Evolutionary conservation across 2,797 vertebrate genomes (phyloP), one percentile per base, ranked within the genome.

Genomic region (Lagorchestes hirsutus): DNA sequence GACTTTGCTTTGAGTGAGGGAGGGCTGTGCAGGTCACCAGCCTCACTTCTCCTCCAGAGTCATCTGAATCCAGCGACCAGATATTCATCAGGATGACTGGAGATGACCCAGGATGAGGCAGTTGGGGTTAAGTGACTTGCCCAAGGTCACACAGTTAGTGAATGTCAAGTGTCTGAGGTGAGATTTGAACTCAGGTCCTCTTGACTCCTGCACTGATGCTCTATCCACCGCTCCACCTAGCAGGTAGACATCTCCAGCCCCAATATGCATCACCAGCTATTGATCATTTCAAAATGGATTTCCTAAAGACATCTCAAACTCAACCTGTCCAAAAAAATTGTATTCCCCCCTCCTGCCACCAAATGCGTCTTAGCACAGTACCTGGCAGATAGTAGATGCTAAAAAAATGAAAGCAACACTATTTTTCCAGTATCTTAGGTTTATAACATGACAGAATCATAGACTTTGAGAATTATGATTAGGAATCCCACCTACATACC

Each of bases 321-420:
- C 91, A 91, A 95, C 46, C 67, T 90, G 34, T 62, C 62, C 91
- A 90, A 93, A 93, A 90, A 90, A 95, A 90, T 74, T 40, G 62
- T 34, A 55, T 95, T 82, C 91, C 50, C 46, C 13, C n/a, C 34
- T 93, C 82, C 92, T 4, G 56, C 31, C 52, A 28, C 58, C 56
- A 29, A 58, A 11, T 29, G 28, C 28, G 3, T 22, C 57, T 58
- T 58, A 67, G 31, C 4, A 67, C 13, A 67, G 31, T 31, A 59
- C 18, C 40, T 82, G 18, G 18, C 22, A 82, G 22, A 50, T 12
- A 82, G 22, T 27, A 46, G 40, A 24, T 50, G 10, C 40, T 87
- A 12, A 46, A 87, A 1, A 50, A 87, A 46, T 46, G 74, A 87
- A 87, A 24, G 24, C 24, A 27, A 9, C 40, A 46, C 40, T 87